Evolutionary conservation across 2,888 invertebrate genomes (phyloP).

Genomic region (Andrena haemorrhoa): DNA sequence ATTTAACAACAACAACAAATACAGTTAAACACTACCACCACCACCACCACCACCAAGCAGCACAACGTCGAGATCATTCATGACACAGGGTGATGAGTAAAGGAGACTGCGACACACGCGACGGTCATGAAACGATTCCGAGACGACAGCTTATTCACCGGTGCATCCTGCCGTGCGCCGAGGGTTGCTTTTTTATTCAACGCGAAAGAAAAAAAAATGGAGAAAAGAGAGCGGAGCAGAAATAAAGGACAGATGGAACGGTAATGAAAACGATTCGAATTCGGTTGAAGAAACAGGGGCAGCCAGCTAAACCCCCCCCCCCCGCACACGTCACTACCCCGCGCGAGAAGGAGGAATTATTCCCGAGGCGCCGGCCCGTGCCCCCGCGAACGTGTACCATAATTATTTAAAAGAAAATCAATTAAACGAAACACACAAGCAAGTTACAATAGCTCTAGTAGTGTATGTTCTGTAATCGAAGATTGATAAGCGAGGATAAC

Average conservation of each 20-base stretch:
- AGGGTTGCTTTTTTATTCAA: constrained; percentile 75
- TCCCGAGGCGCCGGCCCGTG: constrained; percentile 80
- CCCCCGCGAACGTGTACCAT: constrained; percentile 83
- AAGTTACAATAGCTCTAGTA: constrained; percentile 84
- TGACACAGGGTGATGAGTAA: constrained; percentile 66
- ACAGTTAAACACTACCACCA: constrained; percentile 72
- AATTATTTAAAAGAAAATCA: constrained; percentile 77
- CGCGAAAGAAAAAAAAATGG: not conserved
- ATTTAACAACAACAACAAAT: constrained; percentile 70
- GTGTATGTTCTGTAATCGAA: constrained; percentile 85
- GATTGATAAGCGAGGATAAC: constrained; percentile 79
- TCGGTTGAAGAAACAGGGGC: constrained; percentile 42
- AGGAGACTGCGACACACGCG: not conserved
- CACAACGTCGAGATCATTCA: constrained; percentile 79
- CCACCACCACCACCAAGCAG: constrained; percentile 72
- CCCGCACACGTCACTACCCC: constrained; percentile 46
- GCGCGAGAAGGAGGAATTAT: constrained; percentile 70
- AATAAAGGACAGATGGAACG: not conserved
- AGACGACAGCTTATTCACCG: constrained; percentile 78
- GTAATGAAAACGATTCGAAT: constrained; percentile 25
- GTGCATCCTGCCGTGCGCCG: constrained; percentile 82
- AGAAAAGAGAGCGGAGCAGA: not conserved
- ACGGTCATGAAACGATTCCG: constrained; percentile 77
- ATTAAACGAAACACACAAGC: constrained; percentile 75
- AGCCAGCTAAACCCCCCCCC: constrained; percentile 38